These are phyloP conservation scores for Daphoenositta chrysoptera DNA, from an alignment of 2,113 vertebrate species.

Conservation along the genomic window DNA sequence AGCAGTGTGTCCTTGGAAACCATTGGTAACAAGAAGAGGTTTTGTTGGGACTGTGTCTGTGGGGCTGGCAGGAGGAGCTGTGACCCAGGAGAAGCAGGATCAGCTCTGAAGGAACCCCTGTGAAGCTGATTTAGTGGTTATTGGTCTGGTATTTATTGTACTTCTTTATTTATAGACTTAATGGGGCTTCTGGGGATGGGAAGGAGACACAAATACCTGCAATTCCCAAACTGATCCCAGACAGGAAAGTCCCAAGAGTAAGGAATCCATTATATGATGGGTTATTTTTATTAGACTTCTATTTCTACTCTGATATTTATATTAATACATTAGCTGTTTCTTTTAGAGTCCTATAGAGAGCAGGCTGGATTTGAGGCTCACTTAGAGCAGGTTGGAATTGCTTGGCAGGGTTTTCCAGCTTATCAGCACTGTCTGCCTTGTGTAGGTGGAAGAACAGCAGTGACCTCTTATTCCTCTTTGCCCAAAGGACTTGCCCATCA, in stretches of 20 bases:
- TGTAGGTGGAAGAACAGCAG: not conserved
- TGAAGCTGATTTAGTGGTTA: not conserved
- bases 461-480: not conserved
- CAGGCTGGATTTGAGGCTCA: not conserved
- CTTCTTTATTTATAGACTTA: not conserved
- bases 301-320: not conserved
- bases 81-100: not conserved
- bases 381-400: not conserved
- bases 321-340: not conserved
- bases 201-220: not conserved
- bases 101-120: not conserved
- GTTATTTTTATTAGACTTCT: not conserved
- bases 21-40: not conserved
- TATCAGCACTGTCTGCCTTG: not conserved
- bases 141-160: not conserved
- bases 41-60: not conserved
- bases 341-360: not conserved
- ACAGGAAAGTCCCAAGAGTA: not conserved
- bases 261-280: not conserved
- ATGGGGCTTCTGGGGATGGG: not conserved
- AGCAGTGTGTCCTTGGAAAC: not conserved
- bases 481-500: not conserved
- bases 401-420: not conserved
- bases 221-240: not conserved
- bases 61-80: not conserved